These are phyloP conservation scores for Araneus ventricosus DNA, from an alignment of 1,140 invertebrate genomes.

Conservation along the genomic window DNA sequence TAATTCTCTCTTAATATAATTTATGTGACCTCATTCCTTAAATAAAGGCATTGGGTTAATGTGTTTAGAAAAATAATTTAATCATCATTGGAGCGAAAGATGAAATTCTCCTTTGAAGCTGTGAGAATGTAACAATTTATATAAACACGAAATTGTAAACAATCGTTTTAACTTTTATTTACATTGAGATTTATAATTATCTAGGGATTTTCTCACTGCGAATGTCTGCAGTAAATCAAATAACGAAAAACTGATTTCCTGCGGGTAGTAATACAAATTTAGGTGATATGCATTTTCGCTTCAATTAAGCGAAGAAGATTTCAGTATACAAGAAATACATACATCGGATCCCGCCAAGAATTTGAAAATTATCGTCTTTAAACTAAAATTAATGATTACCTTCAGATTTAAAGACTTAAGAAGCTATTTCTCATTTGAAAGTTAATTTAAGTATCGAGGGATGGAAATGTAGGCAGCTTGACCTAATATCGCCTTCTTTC, in stretches of 20 bases:
- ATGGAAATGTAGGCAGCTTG: background rate
- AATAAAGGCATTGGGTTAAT: too few species aligned
- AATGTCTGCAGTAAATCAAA: background rate
- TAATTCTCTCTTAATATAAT: too few species aligned
- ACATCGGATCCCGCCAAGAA: background rate
- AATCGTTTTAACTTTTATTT: background rate
- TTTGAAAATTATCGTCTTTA: background rate
- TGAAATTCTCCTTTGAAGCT: too few species aligned
- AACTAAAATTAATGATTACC: conserved; percentile 16
- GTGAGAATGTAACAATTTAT: background rate
- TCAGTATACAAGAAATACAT: background rate
- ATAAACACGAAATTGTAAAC: background rate
- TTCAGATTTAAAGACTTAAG: conserved; percentile 12
- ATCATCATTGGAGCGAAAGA: too few species aligned
- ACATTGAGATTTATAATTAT: background rate
- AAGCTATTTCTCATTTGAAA: conserved; percentile 22
- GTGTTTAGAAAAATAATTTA: too few species aligned
- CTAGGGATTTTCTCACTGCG: background rate
- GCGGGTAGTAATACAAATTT: background rate
- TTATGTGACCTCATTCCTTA: too few species aligned
- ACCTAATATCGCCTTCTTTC: conserved; percentile 11
- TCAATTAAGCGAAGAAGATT: background rate
- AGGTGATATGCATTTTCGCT: background rate
- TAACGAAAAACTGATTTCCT: background rate
- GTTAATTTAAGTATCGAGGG: conserved; percentile 14